Percentiles rank a stretch among this genome's conserved stretches.
Evolutionary conservation across 2,888 invertebrate species (phyloP).

Genomic region (Cheilosia pagana): DNA sequence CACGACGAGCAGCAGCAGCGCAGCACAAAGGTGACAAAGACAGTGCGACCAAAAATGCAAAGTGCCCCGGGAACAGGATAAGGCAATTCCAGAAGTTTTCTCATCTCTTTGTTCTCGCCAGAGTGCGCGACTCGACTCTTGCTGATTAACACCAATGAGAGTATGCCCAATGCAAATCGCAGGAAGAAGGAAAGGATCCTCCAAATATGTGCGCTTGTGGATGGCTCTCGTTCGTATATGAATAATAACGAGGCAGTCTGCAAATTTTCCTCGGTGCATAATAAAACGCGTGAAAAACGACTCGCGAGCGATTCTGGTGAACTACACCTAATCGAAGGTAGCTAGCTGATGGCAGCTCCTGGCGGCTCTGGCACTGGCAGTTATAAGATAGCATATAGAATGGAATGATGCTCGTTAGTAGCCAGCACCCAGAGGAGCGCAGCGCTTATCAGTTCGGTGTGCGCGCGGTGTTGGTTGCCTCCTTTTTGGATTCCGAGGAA

Average conservation of each 20-base stretch:
- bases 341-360: constrained; percentile 68
- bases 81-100: constrained; percentile 74
- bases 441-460: constrained; percentile 68
- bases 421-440: neutral
- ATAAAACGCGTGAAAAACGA: constrained; percentile 75
- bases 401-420: constrained; percentile 72
- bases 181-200: constrained; percentile 47
- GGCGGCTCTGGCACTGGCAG: constrained; percentile 53
- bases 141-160: constrained; percentile 70
- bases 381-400: constrained; percentile 62
- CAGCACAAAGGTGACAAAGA: constrained; percentile 72
- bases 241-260: constrained; percentile 68
- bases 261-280: constrained; percentile 69
- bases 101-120: constrained; percentile 68
- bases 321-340: constrained; percentile 72
- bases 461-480: constrained; percentile 49
- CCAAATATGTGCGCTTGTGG: constrained; percentile 49
- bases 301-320: constrained; percentile 65
- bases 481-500: constrained; percentile 66
- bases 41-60: constrained; percentile 74
- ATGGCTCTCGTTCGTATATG: constrained; percentile 54
- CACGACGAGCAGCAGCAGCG: constrained; percentile 53
- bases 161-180: constrained; percentile 63
- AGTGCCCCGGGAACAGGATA: constrained; percentile 67
- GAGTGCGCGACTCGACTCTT: constrained; percentile 12